A percentile compares a stretch with the other conserved stretches of the same genome.
Evolutionary conservation across 2,113 vertebrate genomes (phyloP).

Genomic region (Ptyas mucosa): DNA sequence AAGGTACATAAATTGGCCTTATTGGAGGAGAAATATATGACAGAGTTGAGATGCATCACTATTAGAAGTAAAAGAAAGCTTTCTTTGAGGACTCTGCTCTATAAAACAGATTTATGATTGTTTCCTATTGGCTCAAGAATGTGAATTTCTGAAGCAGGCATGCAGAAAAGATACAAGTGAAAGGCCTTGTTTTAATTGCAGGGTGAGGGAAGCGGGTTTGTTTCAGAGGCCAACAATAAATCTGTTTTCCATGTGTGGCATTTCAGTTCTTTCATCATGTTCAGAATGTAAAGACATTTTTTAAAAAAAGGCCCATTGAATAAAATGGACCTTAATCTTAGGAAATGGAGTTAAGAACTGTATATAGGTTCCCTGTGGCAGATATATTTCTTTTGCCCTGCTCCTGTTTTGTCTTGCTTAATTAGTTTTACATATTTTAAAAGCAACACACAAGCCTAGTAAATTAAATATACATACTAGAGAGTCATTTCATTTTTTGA

Average conservation of each 20-base stretch:
- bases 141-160: background rate
- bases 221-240: background rate
- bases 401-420: background rate
- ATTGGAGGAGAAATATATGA: background rate
- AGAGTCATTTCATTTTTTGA: background rate
- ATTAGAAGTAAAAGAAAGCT: background rate
- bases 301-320: background rate
- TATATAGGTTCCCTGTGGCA: background rate
- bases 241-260: background rate
- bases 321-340: background rate
- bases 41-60: background rate
- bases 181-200: background rate
- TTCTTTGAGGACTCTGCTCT: background rate
- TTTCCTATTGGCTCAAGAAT: background rate
- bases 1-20: background rate
- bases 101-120: background rate
- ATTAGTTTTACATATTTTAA: background rate
- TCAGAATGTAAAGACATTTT: background rate
- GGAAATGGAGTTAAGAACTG: background rate
- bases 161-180: background rate
- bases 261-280: background rate
- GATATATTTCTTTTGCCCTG: background rate
- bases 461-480: background rate
- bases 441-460: background rate
- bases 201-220: background rate